Evolutionary conservation across 1,140 invertebrate species (phyloP).

Genomic region (Lasioglossum albipes): DNA sequence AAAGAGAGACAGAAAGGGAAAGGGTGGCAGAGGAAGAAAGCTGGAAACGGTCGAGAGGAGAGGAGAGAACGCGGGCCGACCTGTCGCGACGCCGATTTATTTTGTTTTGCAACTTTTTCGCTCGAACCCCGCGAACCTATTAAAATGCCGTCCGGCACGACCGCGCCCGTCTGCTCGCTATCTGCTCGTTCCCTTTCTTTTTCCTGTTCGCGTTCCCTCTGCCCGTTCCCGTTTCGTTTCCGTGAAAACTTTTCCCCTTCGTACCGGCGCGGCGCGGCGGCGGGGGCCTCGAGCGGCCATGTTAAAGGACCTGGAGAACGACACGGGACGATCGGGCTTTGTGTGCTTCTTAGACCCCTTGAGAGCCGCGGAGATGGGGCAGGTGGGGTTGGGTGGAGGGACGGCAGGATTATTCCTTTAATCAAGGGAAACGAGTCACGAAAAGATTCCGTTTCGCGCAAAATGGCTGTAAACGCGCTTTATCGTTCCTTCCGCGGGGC

Average conservation of each 20-base stretch:
- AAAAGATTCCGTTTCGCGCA: conserved; percentile 13
- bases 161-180: conserved; percentile 53
- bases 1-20: no score
- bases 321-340: conserved; percentile 19
- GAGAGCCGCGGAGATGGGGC: neutral
- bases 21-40: no score
- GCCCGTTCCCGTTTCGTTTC: conserved; percentile 9
- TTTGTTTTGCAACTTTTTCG: conserved; percentile 64
- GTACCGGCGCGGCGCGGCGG: neutral
- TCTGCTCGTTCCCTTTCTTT: conserved; percentile 41
- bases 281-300: conserved; percentile 20
- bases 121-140: conserved; percentile 53
- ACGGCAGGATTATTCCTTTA: conserved; percentile 31
- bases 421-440: conserved; percentile 27
- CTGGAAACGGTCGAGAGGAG: neutral
- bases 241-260: conserved; percentile 6
- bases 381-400: neutral
- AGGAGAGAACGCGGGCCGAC: conserved; percentile 20
- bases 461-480: neutral
- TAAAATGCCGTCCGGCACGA: conserved; percentile 58
- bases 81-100: conserved; percentile 60
- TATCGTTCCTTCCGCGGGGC: neutral
- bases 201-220: neutral
- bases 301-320: conserved; percentile 17
- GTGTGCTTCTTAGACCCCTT: neutral